phyloP scores from a whole-genome alignment of 2,113 vertebrate species.

The Podocnemis expansa region DNA sequence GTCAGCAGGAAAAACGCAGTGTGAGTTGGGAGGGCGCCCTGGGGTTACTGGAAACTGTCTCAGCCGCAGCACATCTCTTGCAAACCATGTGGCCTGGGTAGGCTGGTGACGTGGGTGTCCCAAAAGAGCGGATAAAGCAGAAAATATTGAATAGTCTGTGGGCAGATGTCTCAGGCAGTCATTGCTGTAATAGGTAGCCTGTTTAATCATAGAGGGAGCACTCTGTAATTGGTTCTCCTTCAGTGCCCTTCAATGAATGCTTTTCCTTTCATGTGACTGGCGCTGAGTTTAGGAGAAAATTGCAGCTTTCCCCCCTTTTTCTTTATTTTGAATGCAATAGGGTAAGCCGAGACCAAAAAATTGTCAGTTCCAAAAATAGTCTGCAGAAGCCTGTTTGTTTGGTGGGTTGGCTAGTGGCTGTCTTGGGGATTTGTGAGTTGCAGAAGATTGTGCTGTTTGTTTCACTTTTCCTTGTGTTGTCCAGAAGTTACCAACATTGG shows the following conservation, averaged over 20 bases:
- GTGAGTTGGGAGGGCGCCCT: neutral
- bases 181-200: neutral
- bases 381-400: neutral
- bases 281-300: neutral
- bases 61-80: neutral
- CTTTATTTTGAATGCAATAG: neutral
- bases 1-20: neutral
- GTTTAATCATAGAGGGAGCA: neutral
- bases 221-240: neutral
- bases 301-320: no score
- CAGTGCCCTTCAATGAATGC: neutral
- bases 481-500: neutral
- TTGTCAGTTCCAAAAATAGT: neutral
- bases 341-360: neutral
- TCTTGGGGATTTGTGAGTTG: neutral
- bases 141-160: no score
- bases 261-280: neutral
- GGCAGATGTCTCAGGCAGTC: neutral
- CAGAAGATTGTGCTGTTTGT: neutral
- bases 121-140: neutral
- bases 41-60: neutral
- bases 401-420: neutral
- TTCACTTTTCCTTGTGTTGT: neutral
- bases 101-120: neutral
- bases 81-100: neutral